Evolutionary conservation across 2,797 vertebrate species (phyloP).

Genomic region (Prunella strophiata): DNA sequence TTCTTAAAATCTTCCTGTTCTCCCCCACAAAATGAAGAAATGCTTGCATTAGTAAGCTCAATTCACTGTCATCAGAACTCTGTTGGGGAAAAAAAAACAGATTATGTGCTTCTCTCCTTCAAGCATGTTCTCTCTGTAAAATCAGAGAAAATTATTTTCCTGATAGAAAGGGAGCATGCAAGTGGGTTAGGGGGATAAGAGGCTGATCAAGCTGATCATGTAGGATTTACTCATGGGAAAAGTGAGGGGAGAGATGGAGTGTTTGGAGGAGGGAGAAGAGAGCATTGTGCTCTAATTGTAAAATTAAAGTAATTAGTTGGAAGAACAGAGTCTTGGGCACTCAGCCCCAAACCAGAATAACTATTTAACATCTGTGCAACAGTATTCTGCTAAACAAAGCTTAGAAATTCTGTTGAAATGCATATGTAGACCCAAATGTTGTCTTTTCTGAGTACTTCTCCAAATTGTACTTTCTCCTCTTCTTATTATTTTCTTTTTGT

Average conservation of each 20-base stretch:
- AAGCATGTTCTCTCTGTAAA: neutral
- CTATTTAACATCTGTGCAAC: constrained; percentile 40
- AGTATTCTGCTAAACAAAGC: constrained; percentile 23
- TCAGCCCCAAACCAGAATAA: constrained; percentile 10
- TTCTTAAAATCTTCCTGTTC: neutral
- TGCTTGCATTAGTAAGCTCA: neutral
- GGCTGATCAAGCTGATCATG: neutral
- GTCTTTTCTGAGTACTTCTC: neutral
- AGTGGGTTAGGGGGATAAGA: neutral
- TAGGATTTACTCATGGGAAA: neutral
- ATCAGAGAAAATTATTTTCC: neutral
- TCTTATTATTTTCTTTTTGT: neutral
- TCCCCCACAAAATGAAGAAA: neutral
- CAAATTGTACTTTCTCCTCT: neutral
- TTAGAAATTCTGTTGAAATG: neutral
- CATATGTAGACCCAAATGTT: neutral
- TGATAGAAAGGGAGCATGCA: neutral
- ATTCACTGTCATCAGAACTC: neutral
- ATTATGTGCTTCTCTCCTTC: neutral
- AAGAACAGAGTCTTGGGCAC: constrained; percentile 21
- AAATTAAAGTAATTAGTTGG: constrained; percentile 30
- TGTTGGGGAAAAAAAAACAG: neutral
- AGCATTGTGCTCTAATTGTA: constrained; percentile 20
- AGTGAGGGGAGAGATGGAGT: neutral
- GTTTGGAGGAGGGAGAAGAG: neutral